Base-by-base conservation (phyloP, 2,888 invertebrate genomes). In the Apoda limacodes region DNA sequence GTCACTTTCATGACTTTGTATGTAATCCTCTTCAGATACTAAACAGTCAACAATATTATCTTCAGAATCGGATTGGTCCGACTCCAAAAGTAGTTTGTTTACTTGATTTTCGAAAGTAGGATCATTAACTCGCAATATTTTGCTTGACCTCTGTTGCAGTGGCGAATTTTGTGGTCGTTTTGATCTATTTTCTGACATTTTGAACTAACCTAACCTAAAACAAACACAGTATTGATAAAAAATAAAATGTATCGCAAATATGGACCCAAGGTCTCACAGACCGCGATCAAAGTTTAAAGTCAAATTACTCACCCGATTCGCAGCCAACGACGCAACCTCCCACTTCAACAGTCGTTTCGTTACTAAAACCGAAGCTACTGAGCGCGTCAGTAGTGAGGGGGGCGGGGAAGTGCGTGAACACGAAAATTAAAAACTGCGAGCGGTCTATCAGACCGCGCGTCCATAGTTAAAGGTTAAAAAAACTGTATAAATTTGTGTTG, bases 181-280 rank as follows among this genome's bases (percentile, higher is more conserved):
- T n/a, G n/a, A n/a, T n/a, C n/a, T n/a, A n/a, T n/a, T n/a, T n/a
- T n/a, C n/a, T n/a, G n/a, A n/a, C n/a, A n/a, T n/a, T n/a, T n/a
- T n/a, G n/a, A n/a, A n/a, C n/a, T n/a, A n/a, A n/a, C n/a, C n/a
- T n/a, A n/a, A n/a, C n/a, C n/a, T n/a, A n/a, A n/a, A n/a, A n/a
- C n/a, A n/a, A n/a, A n/a, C n/a, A n/a, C n/a, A n/a, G n/a, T n/a
- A n/a, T n/a, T n/a, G n/a, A n/a, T n/a, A n/a, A n/a, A n/a, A 12
- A 25, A 25, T n/a, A n/a, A n/a, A n/a, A n/a, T 27, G 20, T 26
- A 27, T 15, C 22, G 22, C 13, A 32, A 13, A 32, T 21, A 14
- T 32, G 27, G 32, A 32, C 32, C 10, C 32, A 14, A 13, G 32
- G 28, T 32, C 32, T 32, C 24, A 28, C 28, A 32, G 32, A 28